A percentile compares a stretch with the other conserved stretches of the same genome.
Conservation (phyloP, 2,797 vertebrate species). For the Micrastur ruficollis region DNA sequence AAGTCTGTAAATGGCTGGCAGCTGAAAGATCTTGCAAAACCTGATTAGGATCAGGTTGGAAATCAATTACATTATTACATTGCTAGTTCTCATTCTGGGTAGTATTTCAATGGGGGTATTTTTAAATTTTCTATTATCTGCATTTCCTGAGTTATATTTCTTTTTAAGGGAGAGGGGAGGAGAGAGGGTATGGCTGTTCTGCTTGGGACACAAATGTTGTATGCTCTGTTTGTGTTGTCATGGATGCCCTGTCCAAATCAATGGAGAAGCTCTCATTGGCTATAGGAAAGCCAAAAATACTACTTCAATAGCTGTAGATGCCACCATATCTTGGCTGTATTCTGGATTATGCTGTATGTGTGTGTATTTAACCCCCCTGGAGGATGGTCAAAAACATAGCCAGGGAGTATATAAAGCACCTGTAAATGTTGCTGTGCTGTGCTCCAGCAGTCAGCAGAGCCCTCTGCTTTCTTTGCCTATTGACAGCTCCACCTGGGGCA, state of each 20-base stretch:
- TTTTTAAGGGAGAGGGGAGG: neutral
- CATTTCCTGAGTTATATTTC: neutral
- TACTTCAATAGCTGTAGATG: neutral
- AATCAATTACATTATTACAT: constrained; percentile 26
- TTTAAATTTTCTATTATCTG: neutral
- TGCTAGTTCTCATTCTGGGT: neutral
- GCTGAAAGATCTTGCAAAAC: constrained; percentile 35
- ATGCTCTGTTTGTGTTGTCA: neutral
- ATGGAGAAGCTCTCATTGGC: neutral
- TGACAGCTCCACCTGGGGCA: neutral
- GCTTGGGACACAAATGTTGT: neutral
- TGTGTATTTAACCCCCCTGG: neutral
- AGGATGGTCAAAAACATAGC: neutral
- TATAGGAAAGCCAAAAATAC: neutral
- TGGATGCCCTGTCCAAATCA: neutral
- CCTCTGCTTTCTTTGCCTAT: neutral
- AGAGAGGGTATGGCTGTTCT: neutral
- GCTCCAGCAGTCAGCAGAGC: neutral
- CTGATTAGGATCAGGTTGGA: neutral
- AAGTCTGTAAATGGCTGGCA: constrained; percentile 36
- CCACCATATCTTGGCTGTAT: accelerated
- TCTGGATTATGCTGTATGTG: neutral
- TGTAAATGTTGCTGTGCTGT: neutral
- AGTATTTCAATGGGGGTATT: neutral
- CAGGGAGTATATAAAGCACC: neutral